Base-by-base conservation (phyloP, 2,113 vertebrate genomes). In the Chrysemys picta region DNA sequence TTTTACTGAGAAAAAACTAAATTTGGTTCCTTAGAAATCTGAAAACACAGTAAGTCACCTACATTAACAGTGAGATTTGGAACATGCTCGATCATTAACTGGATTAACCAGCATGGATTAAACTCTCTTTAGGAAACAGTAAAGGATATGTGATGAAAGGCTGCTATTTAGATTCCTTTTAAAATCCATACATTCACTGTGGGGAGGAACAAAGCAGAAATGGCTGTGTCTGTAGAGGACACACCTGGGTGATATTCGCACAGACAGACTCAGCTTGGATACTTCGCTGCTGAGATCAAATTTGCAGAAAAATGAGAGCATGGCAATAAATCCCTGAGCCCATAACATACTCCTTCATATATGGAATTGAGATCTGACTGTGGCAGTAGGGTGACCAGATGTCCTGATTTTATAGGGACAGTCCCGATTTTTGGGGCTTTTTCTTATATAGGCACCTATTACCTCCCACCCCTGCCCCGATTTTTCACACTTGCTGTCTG, bases 211-310 rank as follows among this genome's bases (percentile, higher is more conserved):
- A 52, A 45, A 0, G 78, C 49, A 49, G 47, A 31, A 14, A 50
- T 16, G 17, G 2, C 53, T 35, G 84, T 0, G 0, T 88, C 87
- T 78, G 38, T 0, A 0, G 56, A 91, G 84, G 2, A 3, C 54
- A 91, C 4, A 0, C n/a, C 86, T 27, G 59, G 72, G 91, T 50
- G 1, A 2, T 89, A 93, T 81, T 89, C 17, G 0, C 56, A 76
- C 65, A 86, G 50, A 95, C 89, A 54, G 47, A 27, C 80, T 84
- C 56, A 88, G 78, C 80, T 84, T 0, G 6, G 84, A 47, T 8
- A 10, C 42, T 91, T 54, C 21, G 29, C 13, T 19, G 29, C 3
- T 76, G 72, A 17, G 53, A 29, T 5, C n/a, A n/a, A 22, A 31
- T 88, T 78, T 69, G 29, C 65, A 82, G 56, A 80, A 24, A 90